Evolutionary conservation across 2,113 vertebrate species (phyloP).

Genomic region (Atlantisia rogersi): DNA sequence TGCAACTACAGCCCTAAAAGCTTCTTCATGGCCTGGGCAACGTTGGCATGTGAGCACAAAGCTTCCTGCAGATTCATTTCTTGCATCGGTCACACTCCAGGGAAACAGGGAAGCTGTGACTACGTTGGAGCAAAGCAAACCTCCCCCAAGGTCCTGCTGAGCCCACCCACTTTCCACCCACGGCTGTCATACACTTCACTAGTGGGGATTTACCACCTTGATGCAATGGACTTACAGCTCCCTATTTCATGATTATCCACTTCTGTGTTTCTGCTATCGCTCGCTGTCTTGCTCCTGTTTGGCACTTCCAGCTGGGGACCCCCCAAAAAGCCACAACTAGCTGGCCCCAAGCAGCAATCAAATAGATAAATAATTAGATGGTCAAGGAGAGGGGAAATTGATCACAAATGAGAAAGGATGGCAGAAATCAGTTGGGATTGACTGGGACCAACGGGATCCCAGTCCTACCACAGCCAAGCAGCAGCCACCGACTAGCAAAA

Average conservation of each 20-base stretch:
- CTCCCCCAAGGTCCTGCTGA: background rate
- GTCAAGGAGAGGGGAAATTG: background rate
- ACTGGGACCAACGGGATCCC: background rate
- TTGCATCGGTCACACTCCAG: fast-evolving
- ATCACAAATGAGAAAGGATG: background rate
- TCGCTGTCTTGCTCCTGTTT: fast-evolving
- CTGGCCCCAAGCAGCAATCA: background rate
- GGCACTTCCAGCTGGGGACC: background rate
- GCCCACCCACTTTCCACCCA: fast-evolving
- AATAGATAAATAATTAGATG: fast-evolving
- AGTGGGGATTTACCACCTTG: fast-evolving
- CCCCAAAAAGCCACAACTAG: background rate
- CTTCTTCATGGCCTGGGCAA: background rate
- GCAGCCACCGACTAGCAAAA: background rate
- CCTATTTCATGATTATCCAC: fast-evolving
- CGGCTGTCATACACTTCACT: fast-evolving
- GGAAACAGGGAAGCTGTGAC: background rate
- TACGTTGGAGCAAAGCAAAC: background rate
- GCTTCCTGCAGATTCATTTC: background rate
- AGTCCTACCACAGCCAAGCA: background rate
- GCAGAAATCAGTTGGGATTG: background rate
- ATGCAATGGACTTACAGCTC: background rate
- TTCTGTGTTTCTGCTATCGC: fast-evolving
- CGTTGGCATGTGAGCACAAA: background rate
- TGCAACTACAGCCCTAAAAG: background rate